Percentiles rank a stretch among this genome's conserved stretches.
Evolutionary conservation across 1,140 invertebrate genomes (phyloP).

Genomic region (Leguminivora glycinivorella): DNA sequence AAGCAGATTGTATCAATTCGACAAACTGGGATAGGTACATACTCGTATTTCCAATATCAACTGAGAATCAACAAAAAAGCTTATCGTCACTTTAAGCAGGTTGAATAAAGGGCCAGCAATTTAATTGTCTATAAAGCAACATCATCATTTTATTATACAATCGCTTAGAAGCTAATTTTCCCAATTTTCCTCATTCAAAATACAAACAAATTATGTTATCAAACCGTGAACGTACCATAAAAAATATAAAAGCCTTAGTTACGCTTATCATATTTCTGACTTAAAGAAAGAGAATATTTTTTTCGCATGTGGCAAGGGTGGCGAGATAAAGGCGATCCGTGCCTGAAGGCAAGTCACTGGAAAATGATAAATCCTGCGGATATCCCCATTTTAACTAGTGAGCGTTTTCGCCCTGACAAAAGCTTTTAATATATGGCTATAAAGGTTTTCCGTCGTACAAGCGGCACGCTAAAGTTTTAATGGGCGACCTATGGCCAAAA

Average conservation of each 20-base stretch:
- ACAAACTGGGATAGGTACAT: no score
- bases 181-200: conserved; percentile 1
- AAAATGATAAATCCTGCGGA: conserved; percentile 28
- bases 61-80: no score
- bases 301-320: background rate
- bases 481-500: conserved; percentile 1
- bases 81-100: no score
- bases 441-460: conserved; percentile 21
- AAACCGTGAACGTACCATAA: conserved; percentile 6
- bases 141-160: background rate
- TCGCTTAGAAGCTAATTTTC: conserved; percentile 3
- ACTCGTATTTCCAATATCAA: no score
- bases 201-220: background rate
- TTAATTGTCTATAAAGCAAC: background rate
- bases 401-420: conserved; percentile 20
- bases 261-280: conserved; percentile 18
- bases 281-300: conserved; percentile 6
- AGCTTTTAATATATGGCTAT: conserved; percentile 21
- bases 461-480: conserved; percentile 20
- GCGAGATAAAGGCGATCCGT: conserved; percentile 15
- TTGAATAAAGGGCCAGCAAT: no score
- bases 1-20: no score
- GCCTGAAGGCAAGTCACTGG: conserved; percentile 27
- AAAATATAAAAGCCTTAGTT: conserved; percentile 11
- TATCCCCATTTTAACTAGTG: conserved; percentile 26